These are phyloP conservation scores for Lordiphosa mommai DNA, from an alignment of 1,140 invertebrate genomes.

Conservation along the genomic window DNA sequence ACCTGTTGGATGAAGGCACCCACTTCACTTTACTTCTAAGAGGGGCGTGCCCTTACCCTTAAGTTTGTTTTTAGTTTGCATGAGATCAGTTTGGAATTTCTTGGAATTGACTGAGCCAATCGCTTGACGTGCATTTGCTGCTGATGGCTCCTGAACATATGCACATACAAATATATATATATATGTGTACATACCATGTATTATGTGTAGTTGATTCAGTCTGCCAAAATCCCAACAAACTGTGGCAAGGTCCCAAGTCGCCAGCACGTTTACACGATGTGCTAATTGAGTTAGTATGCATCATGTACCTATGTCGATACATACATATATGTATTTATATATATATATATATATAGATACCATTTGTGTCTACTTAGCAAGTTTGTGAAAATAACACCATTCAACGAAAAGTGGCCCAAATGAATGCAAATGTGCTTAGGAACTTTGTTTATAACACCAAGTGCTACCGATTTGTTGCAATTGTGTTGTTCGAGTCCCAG, in stretches of 20 bases:
- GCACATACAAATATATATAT: slow-evolving; percentile 13
- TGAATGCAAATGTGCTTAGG: neutral
- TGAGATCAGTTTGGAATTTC: slow-evolving; percentile 51
- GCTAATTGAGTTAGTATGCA: slow-evolving; percentile 72
- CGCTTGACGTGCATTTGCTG: slow-evolving; percentile 18
- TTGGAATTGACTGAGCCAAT: slow-evolving; percentile 34
- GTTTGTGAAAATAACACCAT: slow-evolving; percentile 60
- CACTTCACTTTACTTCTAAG: slow-evolving; percentile 28
- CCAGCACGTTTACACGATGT: slow-evolving; percentile 58
- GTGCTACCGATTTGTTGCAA: slow-evolving; percentile 33
- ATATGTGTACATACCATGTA: slow-evolving; percentile 2
- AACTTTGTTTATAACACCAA: slow-evolving; percentile 21
- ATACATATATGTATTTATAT: slow-evolving; percentile 9
- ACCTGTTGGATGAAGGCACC: slow-evolving; percentile 45
- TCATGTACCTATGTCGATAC: slow-evolving; percentile 26
- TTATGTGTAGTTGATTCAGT: slow-evolving; percentile 14
- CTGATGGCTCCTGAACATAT: slow-evolving; percentile 47
- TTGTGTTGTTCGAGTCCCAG: slow-evolving; percentile 35
- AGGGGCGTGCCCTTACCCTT: slow-evolving; percentile 49
- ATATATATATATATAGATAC: neutral
- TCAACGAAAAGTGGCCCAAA: slow-evolving; percentile 6
- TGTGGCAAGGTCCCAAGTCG: slow-evolving; percentile 34
- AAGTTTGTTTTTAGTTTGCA: slow-evolving; percentile 46
- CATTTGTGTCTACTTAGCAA: slow-evolving; percentile 70
- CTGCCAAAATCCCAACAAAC: slow-evolving; percentile 24